A percentile compares a stretch with the other conserved stretches of the same genome.
These are phyloP conservation scores for Acanthurus tractus DNA, from an alignment of 2,797 vertebrate genomes.

Conservation along the genomic window DNA sequence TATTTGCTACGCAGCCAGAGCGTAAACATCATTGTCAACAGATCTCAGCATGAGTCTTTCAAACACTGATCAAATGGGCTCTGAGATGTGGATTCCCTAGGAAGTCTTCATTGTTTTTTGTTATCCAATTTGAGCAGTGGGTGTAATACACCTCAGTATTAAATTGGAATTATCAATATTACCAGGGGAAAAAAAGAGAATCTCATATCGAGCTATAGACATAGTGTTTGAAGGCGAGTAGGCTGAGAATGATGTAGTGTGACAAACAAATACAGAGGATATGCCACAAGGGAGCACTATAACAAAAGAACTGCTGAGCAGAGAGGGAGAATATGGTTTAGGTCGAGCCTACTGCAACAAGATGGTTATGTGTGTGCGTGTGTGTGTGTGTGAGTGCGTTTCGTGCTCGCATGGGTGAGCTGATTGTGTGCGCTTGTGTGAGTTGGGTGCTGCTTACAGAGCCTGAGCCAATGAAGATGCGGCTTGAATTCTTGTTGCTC, in stretches of 20 bases:
- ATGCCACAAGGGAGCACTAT: constrained; percentile 74
- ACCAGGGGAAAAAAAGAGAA: constrained; percentile 19
- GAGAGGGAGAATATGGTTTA: constrained; percentile 44
- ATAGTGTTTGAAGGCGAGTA: constrained; percentile 34
- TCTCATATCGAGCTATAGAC: constrained; percentile 29
- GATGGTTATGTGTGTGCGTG: neutral
- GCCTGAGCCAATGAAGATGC: constrained; percentile 53
- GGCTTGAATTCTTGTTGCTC: constrained; percentile 62
- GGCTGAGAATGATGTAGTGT: constrained; percentile 60
- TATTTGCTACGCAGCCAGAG: constrained; percentile 72
- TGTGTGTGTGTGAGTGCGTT: constrained; percentile 4
- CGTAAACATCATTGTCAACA: constrained; percentile 67
- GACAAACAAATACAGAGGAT: constrained; percentile 73
- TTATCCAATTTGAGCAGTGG: constrained; percentile 65
- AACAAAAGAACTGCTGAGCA: constrained; percentile 65
- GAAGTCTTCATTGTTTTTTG: constrained; percentile 60
- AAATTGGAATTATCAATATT: constrained; percentile 66
- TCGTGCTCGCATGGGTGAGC: constrained; percentile 6
- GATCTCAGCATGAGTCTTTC: constrained; percentile 69
- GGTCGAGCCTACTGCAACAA: constrained; percentile 37
- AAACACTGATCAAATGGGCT: constrained; percentile 72
- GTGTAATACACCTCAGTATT: constrained; percentile 50
- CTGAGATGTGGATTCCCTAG: constrained; percentile 57
- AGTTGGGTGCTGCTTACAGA: constrained; percentile 42
- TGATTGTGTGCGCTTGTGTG: constrained; percentile 24